Conservation (phyloP, 2,113 vertebrate genomes). For the Electrona antarctica region DNA sequence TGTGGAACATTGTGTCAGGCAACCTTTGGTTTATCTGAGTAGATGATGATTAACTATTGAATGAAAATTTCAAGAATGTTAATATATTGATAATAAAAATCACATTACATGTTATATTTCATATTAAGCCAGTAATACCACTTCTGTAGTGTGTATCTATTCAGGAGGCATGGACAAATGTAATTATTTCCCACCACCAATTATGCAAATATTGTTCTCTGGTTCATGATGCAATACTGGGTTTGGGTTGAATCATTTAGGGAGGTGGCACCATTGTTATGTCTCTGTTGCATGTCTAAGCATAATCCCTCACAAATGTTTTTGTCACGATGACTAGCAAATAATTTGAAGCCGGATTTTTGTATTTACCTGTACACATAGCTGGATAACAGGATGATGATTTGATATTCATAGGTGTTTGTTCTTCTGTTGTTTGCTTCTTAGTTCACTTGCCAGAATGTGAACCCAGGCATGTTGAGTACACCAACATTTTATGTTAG, state of each 20-base stretch:
- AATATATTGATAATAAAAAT: background rate
- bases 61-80: background rate
- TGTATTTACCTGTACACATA: background rate
- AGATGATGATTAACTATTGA: background rate
- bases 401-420: background rate
- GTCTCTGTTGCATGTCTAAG: background rate
- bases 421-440: background rate
- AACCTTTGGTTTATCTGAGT: background rate
- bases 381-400: background rate
- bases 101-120: background rate
- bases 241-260: constrained; percentile 20
- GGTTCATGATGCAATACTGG: constrained; percentile 30
- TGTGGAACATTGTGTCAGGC: background rate
- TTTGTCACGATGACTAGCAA: constrained; percentile 31
- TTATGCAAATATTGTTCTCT: background rate
- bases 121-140: background rate
- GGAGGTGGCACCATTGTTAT: constrained; percentile 3
- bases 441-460: too few species aligned
- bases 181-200: background rate
- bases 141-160: background rate
- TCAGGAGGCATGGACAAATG: background rate
- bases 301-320: constrained; percentile 25
- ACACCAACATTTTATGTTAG: too few species aligned
- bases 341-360: background rate
- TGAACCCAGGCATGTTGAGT: too few species aligned